Base-by-base conservation (phyloP, 2,888 invertebrate genomes). In the Ormia ochracea region DNA sequence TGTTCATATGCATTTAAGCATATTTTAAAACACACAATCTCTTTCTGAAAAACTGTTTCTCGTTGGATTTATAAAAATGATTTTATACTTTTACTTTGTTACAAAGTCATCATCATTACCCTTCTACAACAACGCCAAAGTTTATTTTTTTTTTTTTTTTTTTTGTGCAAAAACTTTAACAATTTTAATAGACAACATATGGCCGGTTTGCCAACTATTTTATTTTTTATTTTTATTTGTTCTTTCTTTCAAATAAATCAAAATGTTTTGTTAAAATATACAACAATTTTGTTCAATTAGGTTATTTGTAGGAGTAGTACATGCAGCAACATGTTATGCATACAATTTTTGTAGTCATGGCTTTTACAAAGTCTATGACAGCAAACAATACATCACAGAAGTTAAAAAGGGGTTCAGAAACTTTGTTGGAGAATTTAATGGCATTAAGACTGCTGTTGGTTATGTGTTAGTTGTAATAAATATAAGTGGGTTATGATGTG, bases 101-200 rank as follows among this genome's bases (percentile, higher is more conserved):
- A 36, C 9, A 74, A 48, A 65, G 28, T 23, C 56, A 56, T 66
- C 63, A 63, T 43, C 41, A 58, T 54, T 26, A 52, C n/a, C 54
- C 54, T 33, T 38, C 56, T 26, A 28, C n/a, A 54, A 17, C 2
- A 48, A 56, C 28, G 4, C 31, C 58, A 58, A 36, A 31, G 19
- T 63, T 36, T 45, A 17, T 31, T 41, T 23, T n/a, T 28, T 17
- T 28, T 26, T 12, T n/a, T 28, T 17, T 28, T 26, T 12, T 36
- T 50, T 21, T 36, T 65, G 56, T 45, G 28, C 17, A 10, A 41
- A 63, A 73, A 58, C 65, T 66, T 74, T 65, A 59, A 59, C 52
- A 75, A 75, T 59, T 68, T 68, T 68, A 68, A 61, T 59, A 68
- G 61, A 74, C 68, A 75, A 68, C 75, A 76, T 76, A 69, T 76